Evolutionary conservation across 2,113 vertebrate genomes (phyloP).

Genomic region (Tragelaphus imberbis): DNA sequence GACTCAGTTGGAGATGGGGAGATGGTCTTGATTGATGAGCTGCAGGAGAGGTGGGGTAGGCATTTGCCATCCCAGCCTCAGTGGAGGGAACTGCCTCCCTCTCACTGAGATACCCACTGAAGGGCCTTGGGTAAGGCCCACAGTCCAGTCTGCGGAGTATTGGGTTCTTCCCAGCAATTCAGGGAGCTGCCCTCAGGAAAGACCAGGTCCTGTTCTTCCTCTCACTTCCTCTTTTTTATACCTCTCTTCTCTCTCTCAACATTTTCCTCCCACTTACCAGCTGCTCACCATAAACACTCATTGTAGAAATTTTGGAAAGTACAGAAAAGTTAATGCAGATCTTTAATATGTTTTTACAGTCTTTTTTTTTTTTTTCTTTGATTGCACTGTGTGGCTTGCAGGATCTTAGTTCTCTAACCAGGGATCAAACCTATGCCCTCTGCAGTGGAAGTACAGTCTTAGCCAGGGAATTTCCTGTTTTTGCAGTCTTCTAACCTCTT

Average conservation of each 20-base stretch:
- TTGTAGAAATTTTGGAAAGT: not conserved
- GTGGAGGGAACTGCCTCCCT: not conserved
- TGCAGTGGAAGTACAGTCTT: not conserved
- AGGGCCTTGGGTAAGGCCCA: not conserved
- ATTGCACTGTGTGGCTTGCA: not conserved
- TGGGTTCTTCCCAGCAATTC: not conserved
- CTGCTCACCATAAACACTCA: not conserved
- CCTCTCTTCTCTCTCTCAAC: not conserved
- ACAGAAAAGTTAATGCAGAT: slow-evolving; percentile 3
- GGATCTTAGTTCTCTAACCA: not conserved
- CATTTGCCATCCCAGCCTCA: not conserved
- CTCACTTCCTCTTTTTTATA: not conserved
- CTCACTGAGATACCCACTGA: not conserved
- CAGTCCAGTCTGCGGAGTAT: not conserved
- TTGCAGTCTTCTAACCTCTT: not conserved
- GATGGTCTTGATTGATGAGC: not conserved
- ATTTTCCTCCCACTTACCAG: not conserved
- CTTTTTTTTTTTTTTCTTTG: not conserved
- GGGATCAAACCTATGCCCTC: not conserved
- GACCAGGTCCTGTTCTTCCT: not conserved
- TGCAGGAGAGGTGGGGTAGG: not conserved
- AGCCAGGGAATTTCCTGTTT: not conserved
- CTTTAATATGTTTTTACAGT: not conserved
- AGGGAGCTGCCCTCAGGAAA: not conserved
- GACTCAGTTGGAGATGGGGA: not conserved